Base-by-base conservation (phyloP, 2,797 vertebrate genomes). In the Rhodeus uyekii region DNA sequence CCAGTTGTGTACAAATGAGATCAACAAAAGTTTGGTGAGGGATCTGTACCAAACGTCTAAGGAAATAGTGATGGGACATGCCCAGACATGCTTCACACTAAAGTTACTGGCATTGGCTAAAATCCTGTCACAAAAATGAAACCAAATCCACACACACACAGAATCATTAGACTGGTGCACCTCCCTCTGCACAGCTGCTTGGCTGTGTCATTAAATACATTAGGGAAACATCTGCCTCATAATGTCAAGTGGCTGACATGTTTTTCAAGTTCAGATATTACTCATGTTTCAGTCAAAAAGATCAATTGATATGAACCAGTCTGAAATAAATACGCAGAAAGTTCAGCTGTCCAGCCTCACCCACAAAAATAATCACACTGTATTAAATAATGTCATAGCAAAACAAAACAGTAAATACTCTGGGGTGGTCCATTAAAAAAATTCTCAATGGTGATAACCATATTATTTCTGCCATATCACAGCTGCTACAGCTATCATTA, bases 21-120 rank as follows among this genome's bases (percentile, higher is more conserved):
- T 65, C 44, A 74, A 83, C 38, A 78, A 83, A 80, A 80, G 58
- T 67, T 53, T 0, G 60, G 24, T 67, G 71, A 82, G 60, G 19
- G 61, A 76, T 76, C 48, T 34, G 12, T 42, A 63, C 73, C 78
- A 80, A 80, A 78, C 64, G 80, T 80, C 27, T 76, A 50, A 84
- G 78, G 58, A 71, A 64, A 86, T 44, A 65, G 60, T 86, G 58
- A 88, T 87, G 88, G 90, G 91, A 85, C 85, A 67, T 85, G 84
- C 89, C 90, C 81, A 89, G 81, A 85, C 81, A 86, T 83, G 87
- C 68, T 22, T 64, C 29, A 24, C 85, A 65, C 84, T 36, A 88
- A 64, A 46, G 44, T 55, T 34, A 80, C 78, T 79, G 42, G 6
- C 39, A 36, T 9, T 58, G 65, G 32, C 12, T 55, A 73, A 84